A percentile compares a stretch with the other conserved stretches of the same genome.
phyloP scores from a whole-genome alignment of 2,797 vertebrate genomes.

The Chelidonichthys spinosus region DNA sequence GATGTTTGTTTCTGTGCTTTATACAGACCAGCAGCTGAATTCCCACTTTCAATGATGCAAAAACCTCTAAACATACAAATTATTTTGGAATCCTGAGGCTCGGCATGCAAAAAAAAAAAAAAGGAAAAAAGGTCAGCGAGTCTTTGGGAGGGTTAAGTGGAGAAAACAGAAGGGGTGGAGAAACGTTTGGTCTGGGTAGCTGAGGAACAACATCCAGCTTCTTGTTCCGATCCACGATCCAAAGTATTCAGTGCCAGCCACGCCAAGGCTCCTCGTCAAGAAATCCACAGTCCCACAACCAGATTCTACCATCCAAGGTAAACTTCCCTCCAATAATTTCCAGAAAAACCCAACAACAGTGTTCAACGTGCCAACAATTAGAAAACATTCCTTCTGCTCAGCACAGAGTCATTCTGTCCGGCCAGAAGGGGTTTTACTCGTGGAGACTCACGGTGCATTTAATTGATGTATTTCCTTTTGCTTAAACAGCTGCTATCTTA shows the following conservation, averaged over 20 bases:
- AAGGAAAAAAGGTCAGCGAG: too few species aligned
- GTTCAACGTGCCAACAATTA: constrained; percentile 34
- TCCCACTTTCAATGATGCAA: neutral
- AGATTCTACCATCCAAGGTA: constrained; percentile 52
- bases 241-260: constrained; percentile 37
- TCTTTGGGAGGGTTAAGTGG: neutral
- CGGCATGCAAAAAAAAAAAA: too few species aligned
- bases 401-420: constrained; percentile 30
- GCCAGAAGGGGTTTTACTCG: constrained; percentile 32
- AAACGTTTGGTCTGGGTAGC: constrained; percentile 22
- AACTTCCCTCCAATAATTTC: constrained; percentile 44
- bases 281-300: constrained; percentile 49
- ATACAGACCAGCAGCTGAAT: neutral
- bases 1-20: neutral
- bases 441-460: constrained; percentile 30
- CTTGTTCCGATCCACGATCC: constrained; percentile 40
- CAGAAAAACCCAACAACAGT: constrained; percentile 49
- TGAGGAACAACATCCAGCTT: constrained; percentile 42
- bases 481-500: constrained; percentile 27
- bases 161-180: constrained; percentile 23
- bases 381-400: constrained; percentile 49
- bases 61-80: neutral
- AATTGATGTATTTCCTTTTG: constrained; percentile 28
- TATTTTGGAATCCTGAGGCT: constrained; percentile 1
- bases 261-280: constrained; percentile 37